Evolutionary conservation across 1,140 invertebrate genomes (phyloP), one percentile per base, ranked within the genome.

Genomic region (Hycleus cichorii): DNA sequence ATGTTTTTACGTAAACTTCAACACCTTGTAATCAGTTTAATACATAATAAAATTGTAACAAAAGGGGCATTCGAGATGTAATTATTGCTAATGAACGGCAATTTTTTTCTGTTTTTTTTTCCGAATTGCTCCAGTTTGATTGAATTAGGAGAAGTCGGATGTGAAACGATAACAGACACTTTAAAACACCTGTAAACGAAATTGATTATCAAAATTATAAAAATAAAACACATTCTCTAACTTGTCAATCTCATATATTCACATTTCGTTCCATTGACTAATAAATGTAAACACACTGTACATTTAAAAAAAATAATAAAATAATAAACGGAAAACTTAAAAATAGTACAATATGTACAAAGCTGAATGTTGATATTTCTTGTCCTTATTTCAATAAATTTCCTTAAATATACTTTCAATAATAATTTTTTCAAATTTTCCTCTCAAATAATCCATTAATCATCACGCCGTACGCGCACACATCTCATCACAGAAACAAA

Each of bases 191-290:
- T 32, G 32, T 32, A 32, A 49, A 25, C 3, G 25, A 10, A 49
- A 46, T 38, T 47, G 47, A 55, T 55, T 39, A 10, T 39, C 47
- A 45, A 58, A 43, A 43, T 5, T 25, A 12, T 6, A 55, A n/a
- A 53, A 65, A 63, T 58, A 63, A 69, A 63, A 67, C 59, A 57
- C 58, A 18, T 18, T 44, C 18, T 44, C 48, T 64, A 73, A 71
- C 69, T 71, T 67, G 62, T 71, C 67, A 73, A 71, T 72, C 67
- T 73, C 68, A 71, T 73, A 73, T 73, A 72, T 72, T 72, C 69
- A 73, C 71, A 72, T 67, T 71, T 72, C 70, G 66, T 69, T 72
- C 69, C 72, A 72, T 66, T 72, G 66, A 74, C 72, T 74, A 74
- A 69, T 67, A 65, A 67, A 60, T 70, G 58, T 63, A 66, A 73